A percentile compares a stretch with the other conserved stretches of the same genome.
Conservation (phyloP, 2,797 vertebrate genomes). For the Sebastolobus alascanus region DNA sequence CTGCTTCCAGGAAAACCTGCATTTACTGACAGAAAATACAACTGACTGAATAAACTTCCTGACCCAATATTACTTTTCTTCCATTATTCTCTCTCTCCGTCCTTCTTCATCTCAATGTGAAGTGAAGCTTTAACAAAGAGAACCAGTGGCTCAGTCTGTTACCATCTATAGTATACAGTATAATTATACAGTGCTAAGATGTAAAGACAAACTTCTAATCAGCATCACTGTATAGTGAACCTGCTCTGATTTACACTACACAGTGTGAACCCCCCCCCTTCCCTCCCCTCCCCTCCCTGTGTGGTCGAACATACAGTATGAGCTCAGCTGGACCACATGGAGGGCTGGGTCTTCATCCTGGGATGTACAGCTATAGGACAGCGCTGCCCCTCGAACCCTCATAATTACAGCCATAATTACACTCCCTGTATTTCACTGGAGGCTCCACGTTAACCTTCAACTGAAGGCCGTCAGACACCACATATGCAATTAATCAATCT, state of each 20-base stretch:
- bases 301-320: slow-evolving; percentile 60
- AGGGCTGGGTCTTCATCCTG: slow-evolving; percentile 51
- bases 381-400: slow-evolving; percentile 34
- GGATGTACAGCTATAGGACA: slow-evolving; percentile 53
- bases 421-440: slow-evolving; percentile 38
- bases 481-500: slow-evolving; percentile 1
- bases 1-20: slow-evolving; percentile 64
- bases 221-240: slow-evolving; percentile 33
- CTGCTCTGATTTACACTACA: slow-evolving; percentile 20
- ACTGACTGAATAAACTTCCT: slow-evolving; percentile 38
- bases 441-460: slow-evolving; percentile 30
- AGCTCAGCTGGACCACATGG: slow-evolving; percentile 54
- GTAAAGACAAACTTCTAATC: slow-evolving; percentile 66
- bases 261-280: slow-evolving; percentile 8
- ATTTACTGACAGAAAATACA: slow-evolving; percentile 31
- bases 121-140: slow-evolving; percentile 16
- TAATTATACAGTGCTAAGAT: slow-evolving; percentile 58
- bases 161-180: slow-evolving; percentile 20
- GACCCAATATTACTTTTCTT: slow-evolving; percentile 22
- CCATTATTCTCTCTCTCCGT: slow-evolving; percentile 15
- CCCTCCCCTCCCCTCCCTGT: slow-evolving; percentile 49
- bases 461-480: slow-evolving; percentile 25
- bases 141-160: slow-evolving; percentile 14
- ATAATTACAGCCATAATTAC: slow-evolving; percentile 71
- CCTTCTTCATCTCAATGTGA: slow-evolving; percentile 1